A percentile compares a stretch with the other conserved stretches of the same genome.
These are phyloP conservation scores for Dysmachus trigonus DNA, from an alignment of 2,888 invertebrate genomes.

Conservation along the genomic window DNA sequence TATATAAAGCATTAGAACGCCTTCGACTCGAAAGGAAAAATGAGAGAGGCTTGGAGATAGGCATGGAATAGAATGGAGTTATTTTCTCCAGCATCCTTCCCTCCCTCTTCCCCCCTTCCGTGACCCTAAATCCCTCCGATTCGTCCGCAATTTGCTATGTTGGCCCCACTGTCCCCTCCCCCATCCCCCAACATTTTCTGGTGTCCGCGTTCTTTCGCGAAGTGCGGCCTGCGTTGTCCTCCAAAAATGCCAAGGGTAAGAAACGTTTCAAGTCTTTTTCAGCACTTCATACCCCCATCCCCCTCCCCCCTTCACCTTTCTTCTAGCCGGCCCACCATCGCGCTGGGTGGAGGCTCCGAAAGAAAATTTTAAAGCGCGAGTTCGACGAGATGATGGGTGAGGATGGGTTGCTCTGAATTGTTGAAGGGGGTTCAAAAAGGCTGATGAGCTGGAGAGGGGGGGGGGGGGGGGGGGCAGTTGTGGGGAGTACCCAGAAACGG, in stretches of 20 bases:
- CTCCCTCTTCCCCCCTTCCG: too few relatives aligned
- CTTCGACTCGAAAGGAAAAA: conserved; percentile 9
- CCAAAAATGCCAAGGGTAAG: neutral
- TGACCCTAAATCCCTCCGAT: neutral
- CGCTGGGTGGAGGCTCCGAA: neutral
- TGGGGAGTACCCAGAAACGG: neutral
- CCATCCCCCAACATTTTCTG: neutral
- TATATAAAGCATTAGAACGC: neutral
- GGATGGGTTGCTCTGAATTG: neutral
- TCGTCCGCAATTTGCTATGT: neutral
- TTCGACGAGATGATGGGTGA: neutral
- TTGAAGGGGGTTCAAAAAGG: neutral
- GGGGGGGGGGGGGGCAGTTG: neutral
- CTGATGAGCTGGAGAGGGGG: neutral
- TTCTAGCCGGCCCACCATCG: too few relatives aligned
- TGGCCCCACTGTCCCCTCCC: neutral
- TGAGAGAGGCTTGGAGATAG: conserved; percentile 2
- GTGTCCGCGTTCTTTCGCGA: neutral
- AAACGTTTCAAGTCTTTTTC: neutral
- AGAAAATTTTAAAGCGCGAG: neutral
- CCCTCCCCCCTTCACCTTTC: neutral
- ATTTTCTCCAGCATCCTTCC: neutral
- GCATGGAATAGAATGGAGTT: neutral
- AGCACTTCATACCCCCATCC: neutral
- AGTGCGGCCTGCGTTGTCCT: neutral